These are phyloP conservation scores for Naja naja DNA, from an alignment of 2,113 vertebrate genomes.

Conservation along the genomic window DNA sequence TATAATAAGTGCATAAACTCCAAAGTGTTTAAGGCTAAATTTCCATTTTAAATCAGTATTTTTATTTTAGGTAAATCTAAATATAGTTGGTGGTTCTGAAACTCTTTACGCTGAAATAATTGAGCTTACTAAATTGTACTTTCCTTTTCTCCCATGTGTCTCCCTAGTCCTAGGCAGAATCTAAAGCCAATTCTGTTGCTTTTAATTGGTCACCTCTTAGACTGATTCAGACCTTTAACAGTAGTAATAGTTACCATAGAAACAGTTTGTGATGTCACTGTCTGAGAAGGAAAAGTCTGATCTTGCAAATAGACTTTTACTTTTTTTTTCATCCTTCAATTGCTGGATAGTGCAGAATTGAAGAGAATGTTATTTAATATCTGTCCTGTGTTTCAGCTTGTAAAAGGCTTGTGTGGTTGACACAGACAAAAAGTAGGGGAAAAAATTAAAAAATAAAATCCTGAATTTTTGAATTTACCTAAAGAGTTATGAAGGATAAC, in stretches of 20 bases:
- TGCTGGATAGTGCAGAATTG: constrained; percentile 6
- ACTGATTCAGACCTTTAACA: constrained; percentile 29
- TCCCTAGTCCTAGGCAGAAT: constrained; percentile 32
- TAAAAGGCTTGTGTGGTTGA: neutral
- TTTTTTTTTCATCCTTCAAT: neutral
- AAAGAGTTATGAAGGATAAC: neutral
- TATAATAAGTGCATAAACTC: neutral
- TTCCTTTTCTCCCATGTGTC: neutral
- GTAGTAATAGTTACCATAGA: constrained; percentile 35
- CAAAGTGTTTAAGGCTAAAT: neutral
- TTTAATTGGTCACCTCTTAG: constrained; percentile 45
- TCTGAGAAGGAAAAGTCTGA: constrained; percentile 19
- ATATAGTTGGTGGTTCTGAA: constrained; percentile 1
- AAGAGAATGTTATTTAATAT: neutral
- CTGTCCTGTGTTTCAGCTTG: neutral
- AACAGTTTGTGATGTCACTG: constrained; percentile 24
- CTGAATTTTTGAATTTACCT: neutral
- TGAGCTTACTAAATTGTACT: neutral
- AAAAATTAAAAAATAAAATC: neutral
- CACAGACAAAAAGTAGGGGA: neutral
- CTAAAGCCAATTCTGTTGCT: constrained; percentile 34
- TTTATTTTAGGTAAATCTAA: neutral
- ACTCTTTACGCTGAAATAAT: neutral
- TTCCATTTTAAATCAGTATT: neutral
- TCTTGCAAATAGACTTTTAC: neutral